Evolutionary conservation across 2,797 vertebrate species (phyloP).

Genomic region (Falco novaeseelandiae): DNA sequence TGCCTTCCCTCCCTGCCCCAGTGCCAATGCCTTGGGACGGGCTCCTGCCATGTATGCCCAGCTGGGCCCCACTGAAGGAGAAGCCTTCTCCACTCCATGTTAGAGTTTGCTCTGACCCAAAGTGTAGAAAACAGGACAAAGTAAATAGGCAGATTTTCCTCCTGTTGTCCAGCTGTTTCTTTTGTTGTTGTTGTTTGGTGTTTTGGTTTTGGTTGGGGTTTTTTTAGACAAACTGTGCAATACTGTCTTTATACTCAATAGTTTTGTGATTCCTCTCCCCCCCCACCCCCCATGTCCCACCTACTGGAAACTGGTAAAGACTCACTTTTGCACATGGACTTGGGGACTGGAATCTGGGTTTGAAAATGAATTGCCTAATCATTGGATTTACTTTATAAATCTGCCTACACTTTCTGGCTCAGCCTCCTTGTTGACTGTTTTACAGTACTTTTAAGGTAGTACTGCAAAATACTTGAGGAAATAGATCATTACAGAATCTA

Average conservation of each 20-base stretch:
- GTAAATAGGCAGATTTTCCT: not conserved
- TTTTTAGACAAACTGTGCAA: not conserved
- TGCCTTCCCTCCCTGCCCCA: not conserved
- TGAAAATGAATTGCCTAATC: not conserved
- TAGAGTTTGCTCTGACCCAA: not conserved
- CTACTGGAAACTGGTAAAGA: not conserved
- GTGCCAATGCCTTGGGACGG: not conserved
- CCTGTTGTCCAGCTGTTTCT: not conserved
- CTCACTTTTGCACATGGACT: not conserved
- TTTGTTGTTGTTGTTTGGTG: too few relatives aligned
- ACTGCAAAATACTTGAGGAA: conserved; percentile 18
- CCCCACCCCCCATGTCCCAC: not conserved
- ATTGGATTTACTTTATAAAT: not conserved
- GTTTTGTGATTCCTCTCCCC: too few relatives aligned
- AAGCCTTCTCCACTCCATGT: fast-evolving
- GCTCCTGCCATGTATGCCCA: not conserved
- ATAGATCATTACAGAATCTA: conserved; percentile 47
- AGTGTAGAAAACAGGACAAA: not conserved
- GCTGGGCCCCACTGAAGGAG: too few relatives aligned
- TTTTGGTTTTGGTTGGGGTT: not conserved
- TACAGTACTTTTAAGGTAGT: not conserved
- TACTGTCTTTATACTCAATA: not conserved
- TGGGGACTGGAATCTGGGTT: not conserved
- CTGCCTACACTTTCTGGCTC: not conserved
- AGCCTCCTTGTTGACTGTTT: not conserved